Evolutionary conservation across 1,140 invertebrate genomes (phyloP).

Genomic region (Dendroctonus ponderosae): DNA sequence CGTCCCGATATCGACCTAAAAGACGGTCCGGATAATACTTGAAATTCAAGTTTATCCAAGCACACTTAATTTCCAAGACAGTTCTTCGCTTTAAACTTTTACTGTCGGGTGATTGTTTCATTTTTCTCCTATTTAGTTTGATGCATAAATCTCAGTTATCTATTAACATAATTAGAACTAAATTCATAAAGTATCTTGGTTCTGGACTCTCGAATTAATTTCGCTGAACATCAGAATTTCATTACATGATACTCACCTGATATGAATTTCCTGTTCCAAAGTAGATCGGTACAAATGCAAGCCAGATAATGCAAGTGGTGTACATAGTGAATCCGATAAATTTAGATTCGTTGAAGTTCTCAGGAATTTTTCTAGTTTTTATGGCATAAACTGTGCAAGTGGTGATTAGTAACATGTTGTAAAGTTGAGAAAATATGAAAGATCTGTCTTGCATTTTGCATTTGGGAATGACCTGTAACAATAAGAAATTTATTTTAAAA

Average conservation of each 20-base stretch:
- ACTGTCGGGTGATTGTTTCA: background rate
- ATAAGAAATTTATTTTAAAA: background rate
- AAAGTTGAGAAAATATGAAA: constrained; percentile 67
- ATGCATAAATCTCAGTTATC: no score
- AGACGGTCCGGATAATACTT: background rate
- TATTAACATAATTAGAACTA: no score
- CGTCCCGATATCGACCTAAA: background rate
- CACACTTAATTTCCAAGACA: background rate
- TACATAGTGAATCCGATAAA: constrained; percentile 78
- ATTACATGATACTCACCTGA: constrained; percentile 49
- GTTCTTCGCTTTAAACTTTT: background rate
- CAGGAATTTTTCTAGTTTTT: constrained; percentile 73
- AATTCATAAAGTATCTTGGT: no score
- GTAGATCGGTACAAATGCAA: constrained; percentile 73
- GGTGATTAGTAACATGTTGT: constrained; percentile 72
- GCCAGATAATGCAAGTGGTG: constrained; percentile 75
- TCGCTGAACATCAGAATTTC: background rate
- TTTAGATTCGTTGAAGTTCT: constrained; percentile 75
- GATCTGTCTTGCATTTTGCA: constrained; percentile 68
- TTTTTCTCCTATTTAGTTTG: no score
- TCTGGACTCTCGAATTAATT: background rate
- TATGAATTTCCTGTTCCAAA: constrained; percentile 68
- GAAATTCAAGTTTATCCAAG: background rate
- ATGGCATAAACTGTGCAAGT: constrained; percentile 75
- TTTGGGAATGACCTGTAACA: constrained; percentile 55